Conservation (phyloP, 2,888 invertebrate genomes). For the Lithosia quadra region DNA sequence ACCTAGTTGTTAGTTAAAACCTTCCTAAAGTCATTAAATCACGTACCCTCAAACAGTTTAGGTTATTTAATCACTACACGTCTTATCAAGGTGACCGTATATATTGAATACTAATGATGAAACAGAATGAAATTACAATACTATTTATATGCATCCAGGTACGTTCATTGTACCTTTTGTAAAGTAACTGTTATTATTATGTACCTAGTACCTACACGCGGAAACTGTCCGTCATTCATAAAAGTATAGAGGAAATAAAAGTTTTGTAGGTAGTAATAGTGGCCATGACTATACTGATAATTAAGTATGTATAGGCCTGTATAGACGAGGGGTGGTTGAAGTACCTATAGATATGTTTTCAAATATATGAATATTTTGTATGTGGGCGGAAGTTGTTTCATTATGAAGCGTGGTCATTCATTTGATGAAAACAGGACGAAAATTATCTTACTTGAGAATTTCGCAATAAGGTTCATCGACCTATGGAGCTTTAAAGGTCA, state of each 20-base stretch:
- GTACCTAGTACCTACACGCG: conserved; percentile 37
- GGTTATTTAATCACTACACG: conserved; percentile 45
- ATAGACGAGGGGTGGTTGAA: background rate
- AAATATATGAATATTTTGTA: background rate
- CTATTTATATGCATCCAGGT: conserved; percentile 20
- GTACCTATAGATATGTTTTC: background rate
- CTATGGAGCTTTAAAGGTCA: background rate
- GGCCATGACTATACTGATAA: conserved; percentile 30
- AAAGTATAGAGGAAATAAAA: conserved; percentile 54
- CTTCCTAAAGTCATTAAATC: background rate
- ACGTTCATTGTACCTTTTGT: conserved; percentile 38
- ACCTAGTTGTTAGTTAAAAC: background rate
- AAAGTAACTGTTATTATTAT: conserved; percentile 37
- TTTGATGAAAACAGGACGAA: too few relatives aligned
- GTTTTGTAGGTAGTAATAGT: conserved; percentile 34
- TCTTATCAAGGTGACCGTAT: conserved; percentile 54
- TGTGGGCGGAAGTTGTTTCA: background rate
- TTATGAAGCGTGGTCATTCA: background rate
- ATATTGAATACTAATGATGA: conserved; percentile 46
- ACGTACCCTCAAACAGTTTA: conserved; percentile 17
- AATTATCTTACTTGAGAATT: background rate
- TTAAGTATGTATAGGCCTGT: background rate
- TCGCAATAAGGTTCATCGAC: background rate
- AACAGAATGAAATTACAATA: conserved; percentile 19
- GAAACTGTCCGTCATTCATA: conserved; percentile 60